A percentile compares a stretch with the other conserved stretches of the same genome.
Evolutionary conservation across 1,140 invertebrate species (phyloP).

Genomic region (Zaprionus ornatus): DNA sequence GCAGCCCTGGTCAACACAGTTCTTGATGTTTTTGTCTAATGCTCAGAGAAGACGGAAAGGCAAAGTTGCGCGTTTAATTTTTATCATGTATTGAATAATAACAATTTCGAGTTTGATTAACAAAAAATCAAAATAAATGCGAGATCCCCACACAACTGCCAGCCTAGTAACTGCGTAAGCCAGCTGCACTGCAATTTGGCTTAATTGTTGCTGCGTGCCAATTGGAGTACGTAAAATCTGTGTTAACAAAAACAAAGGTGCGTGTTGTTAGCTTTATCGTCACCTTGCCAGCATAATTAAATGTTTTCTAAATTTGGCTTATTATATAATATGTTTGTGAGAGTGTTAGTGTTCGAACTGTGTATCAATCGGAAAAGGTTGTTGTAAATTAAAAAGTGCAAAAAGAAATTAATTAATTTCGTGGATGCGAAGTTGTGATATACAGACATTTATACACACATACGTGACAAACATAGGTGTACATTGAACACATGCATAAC

Average conservation of each 20-base stretch:
- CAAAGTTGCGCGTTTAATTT: constrained; percentile 42
- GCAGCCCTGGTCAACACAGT: constrained; percentile 26
- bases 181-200: constrained; percentile 10
- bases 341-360: constrained; percentile 13
- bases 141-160: background rate
- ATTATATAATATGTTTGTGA: constrained; percentile 61
- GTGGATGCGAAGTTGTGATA: background rate
- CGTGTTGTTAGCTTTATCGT: constrained; percentile 41
- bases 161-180: constrained; percentile 18
- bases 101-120: constrained; percentile 8
- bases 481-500: constrained; percentile 4
- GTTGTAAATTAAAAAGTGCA: constrained; percentile 1
- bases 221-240: constrained; percentile 55
- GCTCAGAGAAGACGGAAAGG: constrained; percentile 20
- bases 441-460: background rate
- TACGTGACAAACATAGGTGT: background rate
- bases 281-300: constrained; percentile 34
- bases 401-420: background rate
- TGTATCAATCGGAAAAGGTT: background rate
- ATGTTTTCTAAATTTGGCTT: constrained; percentile 57
- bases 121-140: constrained; percentile 39
- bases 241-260: constrained; percentile 75
- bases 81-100: constrained; percentile 45
- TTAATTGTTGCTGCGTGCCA: constrained; percentile 27
- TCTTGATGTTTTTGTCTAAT: constrained; percentile 46